A percentile compares a stretch with the other conserved stretches of the same genome.
Conservation (phyloP, 2,888 invertebrate genomes). For the Pterostichus madidus region DNA sequence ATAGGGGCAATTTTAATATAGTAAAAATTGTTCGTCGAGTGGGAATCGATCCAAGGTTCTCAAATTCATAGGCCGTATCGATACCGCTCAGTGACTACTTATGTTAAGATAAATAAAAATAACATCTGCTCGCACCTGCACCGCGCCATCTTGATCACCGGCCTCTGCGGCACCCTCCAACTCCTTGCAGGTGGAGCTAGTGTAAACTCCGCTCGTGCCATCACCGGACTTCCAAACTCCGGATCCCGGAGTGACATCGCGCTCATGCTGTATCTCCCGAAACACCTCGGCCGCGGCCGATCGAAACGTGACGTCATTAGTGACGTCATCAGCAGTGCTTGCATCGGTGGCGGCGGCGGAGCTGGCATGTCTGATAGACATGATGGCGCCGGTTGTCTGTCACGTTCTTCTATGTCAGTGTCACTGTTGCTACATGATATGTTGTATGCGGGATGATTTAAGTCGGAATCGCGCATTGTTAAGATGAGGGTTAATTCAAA, state of each 20-base stretch:
- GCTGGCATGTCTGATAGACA: conserved; percentile 60
- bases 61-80: no score
- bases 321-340: conserved; percentile 62
- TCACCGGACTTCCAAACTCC: conserved; percentile 61
- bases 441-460: neutral
- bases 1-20: no score
- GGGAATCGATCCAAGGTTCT: no score
- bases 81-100: no score
- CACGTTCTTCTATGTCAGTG: conserved; percentile 1
- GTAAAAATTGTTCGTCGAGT: no score
- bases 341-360: conserved; percentile 62
- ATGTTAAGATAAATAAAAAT: no score
- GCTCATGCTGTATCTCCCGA: conserved; percentile 59
- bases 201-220: conserved; percentile 58
- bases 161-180: conserved; percentile 77
- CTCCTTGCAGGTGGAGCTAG: conserved; percentile 76
- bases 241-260: conserved; percentile 40
- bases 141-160: conserved; percentile 78
- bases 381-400: conserved; percentile 1
- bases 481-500: neutral
- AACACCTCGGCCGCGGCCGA: conserved; percentile 56
- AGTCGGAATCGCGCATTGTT: conserved; percentile 49
- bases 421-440: conserved; percentile 6
- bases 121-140: conserved; percentile 72
- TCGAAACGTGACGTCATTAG: conserved; percentile 63